Conservation (phyloP, 2,888 invertebrate genomes). For the Ephialtes manifestator region DNA sequence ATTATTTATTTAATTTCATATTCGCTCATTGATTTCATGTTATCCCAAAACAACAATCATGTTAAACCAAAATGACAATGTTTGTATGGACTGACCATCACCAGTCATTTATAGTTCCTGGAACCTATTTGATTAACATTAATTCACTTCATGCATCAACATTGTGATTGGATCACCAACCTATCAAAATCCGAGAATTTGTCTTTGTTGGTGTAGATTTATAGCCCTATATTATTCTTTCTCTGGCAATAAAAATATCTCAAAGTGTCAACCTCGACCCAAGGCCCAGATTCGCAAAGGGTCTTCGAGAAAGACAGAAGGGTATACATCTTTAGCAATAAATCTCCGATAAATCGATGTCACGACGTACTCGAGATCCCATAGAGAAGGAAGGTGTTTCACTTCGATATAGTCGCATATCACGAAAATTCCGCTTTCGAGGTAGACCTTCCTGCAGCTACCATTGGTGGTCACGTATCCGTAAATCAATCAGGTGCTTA, state of each 20-base stretch:
- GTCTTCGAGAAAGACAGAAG: conserved; percentile 13
- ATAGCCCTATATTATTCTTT: not conserved
- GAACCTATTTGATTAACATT: no score
- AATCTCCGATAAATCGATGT: conserved; percentile 56
- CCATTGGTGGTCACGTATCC: conserved; percentile 66
- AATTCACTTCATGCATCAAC: not conserved
- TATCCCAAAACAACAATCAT: no score
- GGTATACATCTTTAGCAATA: not conserved
- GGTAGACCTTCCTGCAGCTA: conserved; percentile 44
- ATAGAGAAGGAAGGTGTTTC: not conserved
- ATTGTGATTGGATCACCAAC: not conserved
- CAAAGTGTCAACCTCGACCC: conserved; percentile 9
- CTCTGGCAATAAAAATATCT: not conserved
- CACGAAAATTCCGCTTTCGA: conserved; percentile 50
- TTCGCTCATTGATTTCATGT: no score
- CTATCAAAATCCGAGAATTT: not conserved
- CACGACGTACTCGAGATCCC: not conserved
- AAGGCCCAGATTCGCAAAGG: not conserved
- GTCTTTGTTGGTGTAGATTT: not conserved
- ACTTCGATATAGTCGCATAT: conserved; percentile 43
- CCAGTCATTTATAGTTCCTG: no score
- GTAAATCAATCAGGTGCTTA: conserved; percentile 79
- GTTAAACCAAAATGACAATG: no score
- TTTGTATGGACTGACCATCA: no score
- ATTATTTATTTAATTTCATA: no score